Percentiles rank a stretch among this genome's conserved stretches.
Evolutionary conservation across 2,113 vertebrate species (phyloP).

Genomic region (Atrichornis clamosus): DNA sequence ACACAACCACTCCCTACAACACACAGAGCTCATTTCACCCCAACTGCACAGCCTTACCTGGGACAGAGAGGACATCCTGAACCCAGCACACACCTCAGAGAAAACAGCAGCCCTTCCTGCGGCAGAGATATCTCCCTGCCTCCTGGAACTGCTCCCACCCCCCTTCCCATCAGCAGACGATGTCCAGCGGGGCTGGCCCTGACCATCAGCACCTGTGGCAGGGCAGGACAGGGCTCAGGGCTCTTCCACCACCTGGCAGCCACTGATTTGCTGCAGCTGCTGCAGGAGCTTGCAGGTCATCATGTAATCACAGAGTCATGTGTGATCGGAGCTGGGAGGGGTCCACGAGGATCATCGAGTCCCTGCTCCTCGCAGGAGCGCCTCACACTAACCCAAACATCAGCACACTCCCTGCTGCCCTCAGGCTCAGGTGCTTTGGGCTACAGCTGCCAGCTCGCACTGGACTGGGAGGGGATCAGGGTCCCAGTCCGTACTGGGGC

Average conservation of each 20-base stretch:
- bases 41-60: background rate
- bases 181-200: background rate
- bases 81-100: fast-evolving
- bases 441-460: background rate
- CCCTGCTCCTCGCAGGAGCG: background rate
- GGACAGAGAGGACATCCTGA: fast-evolving
- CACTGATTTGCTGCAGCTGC: background rate
- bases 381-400: too few species aligned
- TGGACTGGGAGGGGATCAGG: too few species aligned
- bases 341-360: too few species aligned
- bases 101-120: fast-evolving
- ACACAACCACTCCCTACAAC: background rate
- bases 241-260: background rate
- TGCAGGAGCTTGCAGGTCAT: background rate
- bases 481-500: background rate
- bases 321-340: background rate
- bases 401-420: background rate
- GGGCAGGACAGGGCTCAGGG: background rate
- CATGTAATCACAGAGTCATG: background rate
- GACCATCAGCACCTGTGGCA: background rate
- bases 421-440: background rate
- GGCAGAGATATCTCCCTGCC: fast-evolving
- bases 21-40: background rate
- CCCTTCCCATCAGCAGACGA: background rate
- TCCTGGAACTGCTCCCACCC: background rate